Conservation (phyloP, 2,888 invertebrate genomes). For the Mythimna vitellina region DNA sequence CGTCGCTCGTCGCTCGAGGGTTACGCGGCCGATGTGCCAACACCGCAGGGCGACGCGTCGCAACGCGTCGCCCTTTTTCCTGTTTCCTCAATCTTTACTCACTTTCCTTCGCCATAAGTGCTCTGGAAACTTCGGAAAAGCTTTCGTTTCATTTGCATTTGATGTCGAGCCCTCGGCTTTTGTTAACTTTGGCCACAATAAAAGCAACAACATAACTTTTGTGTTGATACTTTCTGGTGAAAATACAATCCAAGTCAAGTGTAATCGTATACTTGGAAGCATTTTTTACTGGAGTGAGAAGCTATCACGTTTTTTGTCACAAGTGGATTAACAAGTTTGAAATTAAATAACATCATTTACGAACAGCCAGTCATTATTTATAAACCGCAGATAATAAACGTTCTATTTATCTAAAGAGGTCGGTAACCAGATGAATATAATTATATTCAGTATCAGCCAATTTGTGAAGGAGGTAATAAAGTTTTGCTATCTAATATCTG, state of each 20-base stretch:
- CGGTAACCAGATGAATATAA: slow-evolving; percentile 51
- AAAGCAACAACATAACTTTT: slow-evolving; percentile 35
- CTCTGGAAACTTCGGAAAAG: slow-evolving; percentile 58
- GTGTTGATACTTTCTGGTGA: slow-evolving; percentile 22
- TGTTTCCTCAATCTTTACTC: slow-evolving; percentile 58
- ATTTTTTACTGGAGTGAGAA: background rate
- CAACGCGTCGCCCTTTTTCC: slow-evolving; percentile 52
- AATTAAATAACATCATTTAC: slow-evolving; percentile 8
- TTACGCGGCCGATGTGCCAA: slow-evolving; percentile 58
- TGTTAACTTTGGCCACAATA: slow-evolving; percentile 45
- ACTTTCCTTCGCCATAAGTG: slow-evolving; percentile 57
- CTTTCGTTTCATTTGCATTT: slow-evolving; percentile 57
- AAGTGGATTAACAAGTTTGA: background rate
- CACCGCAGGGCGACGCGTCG: slow-evolving; percentile 36
- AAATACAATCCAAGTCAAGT: slow-evolving; percentile 20
- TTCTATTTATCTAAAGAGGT: slow-evolving; percentile 45
- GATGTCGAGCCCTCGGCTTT: slow-evolving; percentile 36
- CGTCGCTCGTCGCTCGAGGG: slow-evolving; percentile 59
- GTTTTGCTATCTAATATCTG: slow-evolving; percentile 51
- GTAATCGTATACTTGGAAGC: background rate
- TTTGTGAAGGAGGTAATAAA: slow-evolving; percentile 58
- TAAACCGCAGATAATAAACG: slow-evolving; percentile 35
- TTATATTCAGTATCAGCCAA: slow-evolving; percentile 50
- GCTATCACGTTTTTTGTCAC: slow-evolving; percentile 7
- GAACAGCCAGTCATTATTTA: slow-evolving; percentile 23